Percentiles rank a stretch among this genome's conserved stretches.
Evolutionary conservation across 2,797 vertebrate genomes (phyloP).

Genomic region (Parambassis ranga): DNA sequence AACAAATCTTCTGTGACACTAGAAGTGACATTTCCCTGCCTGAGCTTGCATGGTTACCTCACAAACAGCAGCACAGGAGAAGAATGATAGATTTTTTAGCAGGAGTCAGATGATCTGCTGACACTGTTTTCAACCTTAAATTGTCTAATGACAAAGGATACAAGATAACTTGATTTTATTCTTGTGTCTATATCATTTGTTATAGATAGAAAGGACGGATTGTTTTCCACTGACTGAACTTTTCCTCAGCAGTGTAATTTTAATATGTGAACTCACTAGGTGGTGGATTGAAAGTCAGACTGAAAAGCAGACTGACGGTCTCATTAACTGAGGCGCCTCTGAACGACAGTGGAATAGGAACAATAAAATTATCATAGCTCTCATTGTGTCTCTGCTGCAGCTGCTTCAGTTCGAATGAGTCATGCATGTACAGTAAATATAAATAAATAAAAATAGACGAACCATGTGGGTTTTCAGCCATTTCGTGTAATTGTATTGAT

Average conservation of each 20-base stretch:
- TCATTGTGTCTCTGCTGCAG: constrained; percentile 27
- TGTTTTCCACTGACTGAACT: constrained; percentile 37
- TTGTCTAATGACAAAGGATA: neutral
- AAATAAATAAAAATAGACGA: constrained; percentile 53
- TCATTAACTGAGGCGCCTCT: constrained; percentile 44
- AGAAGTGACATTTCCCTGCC: neutral
- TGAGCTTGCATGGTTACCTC: neutral
- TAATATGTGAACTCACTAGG: constrained; percentile 41
- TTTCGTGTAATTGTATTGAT: constrained; percentile 59
- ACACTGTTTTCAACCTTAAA: neutral
- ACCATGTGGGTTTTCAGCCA: constrained; percentile 35
- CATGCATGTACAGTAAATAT: constrained; percentile 8
- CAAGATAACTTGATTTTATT: constrained; percentile 8
- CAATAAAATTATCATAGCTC: constrained; percentile 24
- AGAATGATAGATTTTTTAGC: neutral
- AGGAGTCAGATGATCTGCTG: neutral
- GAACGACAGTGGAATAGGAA: constrained; percentile 28
- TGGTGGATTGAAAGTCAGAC: constrained; percentile 46
- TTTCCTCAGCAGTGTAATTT: constrained; percentile 26
- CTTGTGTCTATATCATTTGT: constrained; percentile 15
- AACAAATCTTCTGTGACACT: neutral
- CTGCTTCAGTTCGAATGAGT: constrained; percentile 43
- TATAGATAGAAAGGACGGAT: constrained; percentile 26
- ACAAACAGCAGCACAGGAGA: constrained; percentile 1
- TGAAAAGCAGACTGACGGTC: constrained; percentile 39